A percentile compares a stretch with the other conserved stretches of the same genome.
phyloP scores from a whole-genome alignment of 2,888 invertebrate species.

The Erebia ligea region DNA sequence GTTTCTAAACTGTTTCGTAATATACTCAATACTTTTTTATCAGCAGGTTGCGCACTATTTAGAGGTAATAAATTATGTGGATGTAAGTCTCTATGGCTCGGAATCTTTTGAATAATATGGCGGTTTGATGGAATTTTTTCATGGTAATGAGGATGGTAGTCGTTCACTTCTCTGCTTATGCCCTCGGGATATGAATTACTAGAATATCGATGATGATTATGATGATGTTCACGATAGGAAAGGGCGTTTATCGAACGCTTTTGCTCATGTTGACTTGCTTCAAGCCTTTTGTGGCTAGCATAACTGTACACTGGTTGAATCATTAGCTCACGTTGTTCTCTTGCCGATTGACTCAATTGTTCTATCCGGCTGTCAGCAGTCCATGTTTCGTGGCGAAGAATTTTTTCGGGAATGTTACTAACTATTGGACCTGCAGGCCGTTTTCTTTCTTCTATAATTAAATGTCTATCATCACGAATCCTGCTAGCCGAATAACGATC shows the following conservation, averaged over 20 bases:
- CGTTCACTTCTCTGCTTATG: slow-evolving; percentile 59
- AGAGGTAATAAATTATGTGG: slow-evolving; percentile 61
- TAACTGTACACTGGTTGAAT: slow-evolving; percentile 75
- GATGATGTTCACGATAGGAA: slow-evolving; percentile 64
- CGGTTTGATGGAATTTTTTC: slow-evolving; percentile 63
- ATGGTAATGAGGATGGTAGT: slow-evolving; percentile 65
- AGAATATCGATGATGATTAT: slow-evolving; percentile 63
- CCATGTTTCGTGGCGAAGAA: slow-evolving; percentile 76
- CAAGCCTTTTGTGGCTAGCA: slow-evolving; percentile 71
- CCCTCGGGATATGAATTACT: slow-evolving; percentile 59
- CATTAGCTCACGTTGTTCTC: slow-evolving; percentile 74
- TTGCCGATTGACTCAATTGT: slow-evolving; percentile 62
- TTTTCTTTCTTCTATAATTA: slow-evolving; percentile 74
- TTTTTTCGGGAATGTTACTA: slow-evolving; percentile 79
- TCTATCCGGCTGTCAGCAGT: slow-evolving; percentile 74
- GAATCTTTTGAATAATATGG: slow-evolving; percentile 71
- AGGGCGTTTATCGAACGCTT: slow-evolving; percentile 57
- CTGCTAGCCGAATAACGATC: slow-evolving; percentile 65
- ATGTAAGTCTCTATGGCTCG: slow-evolving; percentile 67
- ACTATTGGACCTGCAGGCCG: slow-evolving; percentile 67
- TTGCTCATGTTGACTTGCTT: slow-evolving; percentile 73
- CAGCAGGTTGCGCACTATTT: slow-evolving; percentile 80
- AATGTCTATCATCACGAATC: slow-evolving; percentile 70
- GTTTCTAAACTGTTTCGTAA: slow-evolving; percentile 88
- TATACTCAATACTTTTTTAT: slow-evolving; percentile 88